A percentile compares a stretch with the other conserved stretches of the same genome.
phyloP scores from a whole-genome alignment of 2,113 vertebrate species.

The Myiagra hebetior region DNA sequence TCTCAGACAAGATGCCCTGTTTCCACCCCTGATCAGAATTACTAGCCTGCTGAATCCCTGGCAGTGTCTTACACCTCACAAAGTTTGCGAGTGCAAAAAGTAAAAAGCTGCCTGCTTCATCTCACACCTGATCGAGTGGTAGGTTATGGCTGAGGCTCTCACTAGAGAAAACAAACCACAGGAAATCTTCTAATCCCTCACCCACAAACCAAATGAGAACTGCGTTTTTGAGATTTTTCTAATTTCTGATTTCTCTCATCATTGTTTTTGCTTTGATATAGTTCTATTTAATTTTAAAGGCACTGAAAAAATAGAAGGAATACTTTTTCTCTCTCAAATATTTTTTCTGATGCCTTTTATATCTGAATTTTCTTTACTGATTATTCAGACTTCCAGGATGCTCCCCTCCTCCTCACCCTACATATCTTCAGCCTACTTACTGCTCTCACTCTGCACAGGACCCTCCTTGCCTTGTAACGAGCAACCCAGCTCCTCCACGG shows the following conservation, averaged over 20 bases:
- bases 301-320: background rate
- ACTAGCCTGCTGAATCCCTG: background rate
- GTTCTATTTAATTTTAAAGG: background rate
- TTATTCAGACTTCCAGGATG: background rate
- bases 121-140: background rate
- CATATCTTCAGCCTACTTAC: background rate
- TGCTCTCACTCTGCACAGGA: background rate
- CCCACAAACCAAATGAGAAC: background rate
- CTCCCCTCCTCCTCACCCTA: background rate
- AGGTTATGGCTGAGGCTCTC: background rate
- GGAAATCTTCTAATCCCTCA: background rate
- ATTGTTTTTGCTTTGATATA: background rate
- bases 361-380: background rate
- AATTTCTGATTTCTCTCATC: background rate
- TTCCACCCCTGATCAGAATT: background rate
- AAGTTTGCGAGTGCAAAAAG: background rate
- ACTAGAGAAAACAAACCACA: background rate
- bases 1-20: background rate
- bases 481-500: background rate
- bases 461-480: background rate
- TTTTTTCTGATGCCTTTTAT: background rate
- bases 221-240: background rate
- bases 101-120: background rate
- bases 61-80: fast-evolving
- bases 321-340: background rate